phyloP scores from a whole-genome alignment of 1,140 invertebrate species.

The Cylas formicarius region DNA sequence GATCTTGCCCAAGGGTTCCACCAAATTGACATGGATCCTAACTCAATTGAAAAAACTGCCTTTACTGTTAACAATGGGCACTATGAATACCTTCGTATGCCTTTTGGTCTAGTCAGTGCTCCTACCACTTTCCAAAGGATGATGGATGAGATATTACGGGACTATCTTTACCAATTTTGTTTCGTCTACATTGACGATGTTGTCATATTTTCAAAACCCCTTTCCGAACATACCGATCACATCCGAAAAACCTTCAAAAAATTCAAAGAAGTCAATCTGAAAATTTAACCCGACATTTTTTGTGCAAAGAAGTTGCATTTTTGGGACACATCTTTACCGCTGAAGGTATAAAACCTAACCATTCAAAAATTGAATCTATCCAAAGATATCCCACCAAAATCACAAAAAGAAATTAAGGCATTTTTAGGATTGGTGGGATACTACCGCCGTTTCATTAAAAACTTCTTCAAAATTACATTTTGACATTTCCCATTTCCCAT shows the following conservation, averaged over 20 bases:
- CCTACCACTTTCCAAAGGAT: slow-evolving; percentile 35
- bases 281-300: too few relatives aligned
- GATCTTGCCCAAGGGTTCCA: slow-evolving; percentile 38
- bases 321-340: slow-evolving; percentile 34
- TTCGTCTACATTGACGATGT: slow-evolving; percentile 18
- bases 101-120: slow-evolving; percentile 40
- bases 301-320: slow-evolving; percentile 4
- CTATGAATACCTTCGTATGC: slow-evolving; percentile 38
- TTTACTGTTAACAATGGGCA: slow-evolving; percentile 11
- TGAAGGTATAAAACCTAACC: slow-evolving; percentile 38
- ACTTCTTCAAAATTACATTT: too few relatives aligned
- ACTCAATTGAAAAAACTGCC: slow-evolving; percentile 9
- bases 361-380: slow-evolving; percentile 25
- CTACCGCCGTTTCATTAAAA: too few relatives aligned
- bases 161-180: slow-evolving; percentile 12
- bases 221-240: too few relatives aligned
- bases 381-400: slow-evolving; percentile 36
- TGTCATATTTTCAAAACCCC: too few relatives aligned
- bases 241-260: too few relatives aligned
- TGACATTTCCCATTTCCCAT: too few relatives aligned
- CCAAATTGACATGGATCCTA: slow-evolving; percentile 3
- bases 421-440: too few relatives aligned
- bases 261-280: too few relatives aligned
- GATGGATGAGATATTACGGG: slow-evolving; percentile 25
- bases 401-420: slow-evolving; percentile 32